Evolutionary conservation across 1,140 invertebrate species (phyloP), one percentile per base, ranked within the genome.

Genomic region (Musca vetustissima): DNA sequence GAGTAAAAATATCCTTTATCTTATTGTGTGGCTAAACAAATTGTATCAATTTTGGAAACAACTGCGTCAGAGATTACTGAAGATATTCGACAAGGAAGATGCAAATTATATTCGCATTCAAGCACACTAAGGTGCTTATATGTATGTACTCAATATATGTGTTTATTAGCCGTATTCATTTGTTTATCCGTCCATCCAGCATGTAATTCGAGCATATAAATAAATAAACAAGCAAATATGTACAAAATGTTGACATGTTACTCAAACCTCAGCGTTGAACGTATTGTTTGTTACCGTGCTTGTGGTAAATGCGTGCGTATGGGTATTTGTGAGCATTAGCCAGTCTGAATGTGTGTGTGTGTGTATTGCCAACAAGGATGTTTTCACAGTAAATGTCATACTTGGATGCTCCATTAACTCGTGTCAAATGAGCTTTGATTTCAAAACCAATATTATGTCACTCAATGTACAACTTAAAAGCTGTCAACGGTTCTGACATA

Each of bases 361-460:
- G 48, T 19, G 48, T 59, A n/a, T 59, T 15, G 25, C 17, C 2
- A 59, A 59, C 25, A 32, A 17, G 25, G 32, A 59, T 59, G 55
- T 59, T 59, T 59, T 59, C 28, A 59, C 55, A 59, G 55, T 59
- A 59, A 59, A 59, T 59, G 55, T 59, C 55, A 59, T 59, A 59
- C 55, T 59, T 59, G 55, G 55, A 59, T 59, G 55, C 55, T 59
- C 55, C 55, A 59, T 59, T 59, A 59, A 59, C 55, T 59, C 55
- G 55, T 59, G 55, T 59, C 55, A 59, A 59, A 59, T 59, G 55
- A 28, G 55, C 55, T 59, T 32, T 28, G 55, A 59, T 59, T 59
- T 59, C 55, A 59, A 59, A 59, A 59, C 55, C 55, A 59, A 59
- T 25, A 59, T 59, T 59, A 59, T 59, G 55, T 14, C 32, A 17